A percentile compares a stretch with the other conserved stretches of the same genome.
Evolutionary conservation across 2,797 vertebrate species (phyloP).

Genomic region (Salarias fasciatus): DNA sequence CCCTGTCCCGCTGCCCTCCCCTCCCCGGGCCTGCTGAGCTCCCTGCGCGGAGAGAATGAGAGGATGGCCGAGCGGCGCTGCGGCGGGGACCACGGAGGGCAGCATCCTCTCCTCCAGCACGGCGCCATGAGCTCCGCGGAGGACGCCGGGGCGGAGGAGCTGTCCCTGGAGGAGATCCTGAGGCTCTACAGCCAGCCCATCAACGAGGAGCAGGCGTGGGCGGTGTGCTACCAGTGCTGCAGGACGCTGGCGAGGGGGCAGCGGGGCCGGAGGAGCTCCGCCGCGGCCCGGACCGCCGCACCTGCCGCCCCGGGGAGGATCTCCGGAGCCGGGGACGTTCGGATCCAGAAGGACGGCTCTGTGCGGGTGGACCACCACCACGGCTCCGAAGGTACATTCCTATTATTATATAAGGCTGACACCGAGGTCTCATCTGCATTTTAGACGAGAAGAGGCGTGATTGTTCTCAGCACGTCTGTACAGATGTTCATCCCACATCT

Average conservation of each 20-base stretch:
- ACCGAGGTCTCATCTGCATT: conserved; percentile 34
- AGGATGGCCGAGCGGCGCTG: conserved; percentile 78
- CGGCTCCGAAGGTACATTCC: conserved; percentile 70
- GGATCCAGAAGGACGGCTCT: conserved; percentile 87
- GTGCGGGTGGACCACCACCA: conserved; percentile 74
- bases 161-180: conserved; percentile 90
- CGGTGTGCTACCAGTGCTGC: conserved; percentile 95
- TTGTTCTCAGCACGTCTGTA: too few relatives aligned
- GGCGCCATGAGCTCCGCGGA: conserved; percentile 61
- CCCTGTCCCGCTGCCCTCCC: conserved; percentile 49
- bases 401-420: conserved; percentile 21
- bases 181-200: conserved; percentile 93
- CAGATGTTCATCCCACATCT: too few relatives aligned
- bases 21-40: conserved; percentile 10
- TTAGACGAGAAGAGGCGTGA: conserved; percentile 2
- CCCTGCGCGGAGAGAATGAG: conserved; percentile 76
- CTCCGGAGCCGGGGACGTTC: conserved; percentile 81
- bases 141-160: conserved; percentile 74
- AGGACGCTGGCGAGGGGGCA: conserved; percentile 72
- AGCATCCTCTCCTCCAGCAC: conserved; percentile 53
- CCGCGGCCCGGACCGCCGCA: conserved; percentile 32
- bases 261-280: conserved; percentile 49
- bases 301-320: conserved; percentile 53
- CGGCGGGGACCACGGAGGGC: conserved; percentile 68
- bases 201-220: conserved; percentile 99